phyloP scores from a whole-genome alignment of 2,113 vertebrate species.

The Eurypyga helias region DNA sequence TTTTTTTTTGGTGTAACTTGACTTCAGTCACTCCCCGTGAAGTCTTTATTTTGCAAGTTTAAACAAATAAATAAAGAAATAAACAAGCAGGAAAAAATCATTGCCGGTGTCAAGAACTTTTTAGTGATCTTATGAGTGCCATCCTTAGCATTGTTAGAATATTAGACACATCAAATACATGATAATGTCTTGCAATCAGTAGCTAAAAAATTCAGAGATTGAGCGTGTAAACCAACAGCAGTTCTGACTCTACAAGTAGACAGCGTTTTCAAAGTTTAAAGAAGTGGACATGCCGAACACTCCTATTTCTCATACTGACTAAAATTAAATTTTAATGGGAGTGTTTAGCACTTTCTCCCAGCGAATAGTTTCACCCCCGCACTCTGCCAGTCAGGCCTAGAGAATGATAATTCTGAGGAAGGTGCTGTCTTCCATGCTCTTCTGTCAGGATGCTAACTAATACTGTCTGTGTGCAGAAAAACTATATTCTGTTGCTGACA shows the following conservation, averaged over 20 bases:
- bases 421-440: neutral
- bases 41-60: neutral
- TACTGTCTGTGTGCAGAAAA: neutral
- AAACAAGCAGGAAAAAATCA: neutral
- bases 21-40: neutral
- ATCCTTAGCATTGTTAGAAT: neutral
- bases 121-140: neutral
- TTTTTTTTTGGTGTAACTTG: neutral
- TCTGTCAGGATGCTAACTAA: neutral
- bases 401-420: neutral
- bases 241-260: neutral
- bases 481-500: slow-evolving; percentile 18
- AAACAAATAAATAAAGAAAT: too few relatives aligned
- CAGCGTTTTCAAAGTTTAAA: neutral
- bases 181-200: neutral
- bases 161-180: neutral
- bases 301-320: neutral
- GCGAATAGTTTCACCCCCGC: neutral
- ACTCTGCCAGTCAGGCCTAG: neutral
- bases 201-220: neutral
- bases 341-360: neutral
- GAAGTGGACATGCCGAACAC: neutral
- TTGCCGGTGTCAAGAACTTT: neutral
- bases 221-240: neutral
- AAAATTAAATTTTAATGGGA: neutral